Evolutionary conservation across 2,888 invertebrate genomes (phyloP).

Genomic region (Apotomis capreana): DNA sequence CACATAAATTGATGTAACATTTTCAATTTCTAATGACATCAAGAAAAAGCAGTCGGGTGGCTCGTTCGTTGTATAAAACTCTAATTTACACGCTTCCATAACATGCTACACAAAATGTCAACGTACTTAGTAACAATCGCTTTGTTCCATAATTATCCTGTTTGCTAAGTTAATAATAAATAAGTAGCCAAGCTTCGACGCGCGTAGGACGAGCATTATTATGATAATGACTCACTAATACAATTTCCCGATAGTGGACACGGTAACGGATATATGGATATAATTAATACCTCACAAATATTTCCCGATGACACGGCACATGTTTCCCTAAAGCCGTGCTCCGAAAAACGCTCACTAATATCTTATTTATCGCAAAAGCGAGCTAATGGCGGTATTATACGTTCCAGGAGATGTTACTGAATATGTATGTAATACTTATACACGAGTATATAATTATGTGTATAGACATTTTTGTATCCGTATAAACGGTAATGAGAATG

Average conservation of each 20-base stretch:
- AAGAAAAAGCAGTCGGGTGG: too few species aligned
- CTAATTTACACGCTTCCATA: too few species aligned
- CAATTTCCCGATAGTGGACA: background rate
- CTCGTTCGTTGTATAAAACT: too few species aligned
- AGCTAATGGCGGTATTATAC: conserved; percentile 14
- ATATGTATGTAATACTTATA: too few species aligned
- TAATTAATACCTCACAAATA: background rate
- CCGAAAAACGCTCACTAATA: background rate
- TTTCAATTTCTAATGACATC: too few species aligned
- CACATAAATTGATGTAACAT: too few species aligned
- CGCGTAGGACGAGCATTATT: background rate
- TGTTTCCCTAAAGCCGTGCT: background rate
- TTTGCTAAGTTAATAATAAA: background rate
- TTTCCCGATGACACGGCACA: background rate
- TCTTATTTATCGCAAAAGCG: conserved; percentile 4
- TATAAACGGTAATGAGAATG: conserved; percentile 7
- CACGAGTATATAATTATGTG: too few species aligned
- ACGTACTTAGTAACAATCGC: too few species aligned
- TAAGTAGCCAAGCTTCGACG: background rate
- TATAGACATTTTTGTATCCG: background rate
- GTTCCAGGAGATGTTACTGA: background rate
- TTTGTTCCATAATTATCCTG: background rate
- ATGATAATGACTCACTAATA: background rate
- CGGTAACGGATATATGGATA: background rate
- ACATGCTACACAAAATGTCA: too few species aligned